A percentile compares a stretch with the other conserved stretches of the same genome.
Conservation (phyloP, 2,113 vertebrate genomes). For the Naja naja region DNA sequence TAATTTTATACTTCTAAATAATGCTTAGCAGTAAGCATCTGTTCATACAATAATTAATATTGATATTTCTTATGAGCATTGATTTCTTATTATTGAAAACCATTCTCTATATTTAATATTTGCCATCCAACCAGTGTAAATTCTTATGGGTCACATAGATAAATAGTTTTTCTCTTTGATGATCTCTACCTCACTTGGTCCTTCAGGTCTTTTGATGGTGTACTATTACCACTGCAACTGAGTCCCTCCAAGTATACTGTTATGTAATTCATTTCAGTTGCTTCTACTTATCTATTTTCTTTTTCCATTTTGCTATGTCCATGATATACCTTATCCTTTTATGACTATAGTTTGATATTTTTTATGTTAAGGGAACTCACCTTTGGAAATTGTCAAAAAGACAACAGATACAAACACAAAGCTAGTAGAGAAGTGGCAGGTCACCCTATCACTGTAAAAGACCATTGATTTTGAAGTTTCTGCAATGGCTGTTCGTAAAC, state of each 20-base stretch:
- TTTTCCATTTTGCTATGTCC: background rate
- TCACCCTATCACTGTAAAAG: background rate
- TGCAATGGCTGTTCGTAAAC: background rate
- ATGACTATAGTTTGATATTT: constrained; percentile 1
- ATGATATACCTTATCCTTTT: background rate
- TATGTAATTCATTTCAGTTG: background rate
- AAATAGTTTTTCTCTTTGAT: background rate
- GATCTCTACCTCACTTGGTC: background rate
- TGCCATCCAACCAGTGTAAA: background rate
- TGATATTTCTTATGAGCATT: background rate
- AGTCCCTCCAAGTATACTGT: background rate
- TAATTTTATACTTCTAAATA: background rate
- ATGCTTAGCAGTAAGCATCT: background rate
- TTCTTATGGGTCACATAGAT: background rate
- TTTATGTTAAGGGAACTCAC: background rate
- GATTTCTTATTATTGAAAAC: background rate
- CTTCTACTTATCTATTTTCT: background rate
- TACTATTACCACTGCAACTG: background rate
- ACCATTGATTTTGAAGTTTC: background rate
- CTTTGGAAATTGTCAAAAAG: background rate
- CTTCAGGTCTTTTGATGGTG: background rate
- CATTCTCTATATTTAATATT: background rate
- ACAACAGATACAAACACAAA: background rate
- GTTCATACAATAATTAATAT: background rate
- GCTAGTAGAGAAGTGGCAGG: background rate